A percentile compares a stretch with the other conserved stretches of the same genome.
phyloP scores from a whole-genome alignment of 2,888 invertebrate genomes.

The Tiliacea aurago region DNA sequence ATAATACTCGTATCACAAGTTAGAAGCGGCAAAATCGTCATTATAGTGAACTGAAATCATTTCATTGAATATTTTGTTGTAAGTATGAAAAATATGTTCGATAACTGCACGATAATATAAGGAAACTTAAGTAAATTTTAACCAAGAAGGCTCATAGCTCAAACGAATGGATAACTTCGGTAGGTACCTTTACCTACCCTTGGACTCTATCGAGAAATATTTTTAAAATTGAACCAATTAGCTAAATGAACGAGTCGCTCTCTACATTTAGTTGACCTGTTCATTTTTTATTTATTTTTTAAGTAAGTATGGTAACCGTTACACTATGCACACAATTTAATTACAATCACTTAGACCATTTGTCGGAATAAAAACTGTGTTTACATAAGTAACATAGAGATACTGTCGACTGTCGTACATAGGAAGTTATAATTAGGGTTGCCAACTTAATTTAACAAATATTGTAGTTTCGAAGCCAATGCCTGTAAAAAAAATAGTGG shows the following conservation, averaged over 20 bases:
- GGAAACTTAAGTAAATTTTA: background rate
- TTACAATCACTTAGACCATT: constrained; percentile 39
- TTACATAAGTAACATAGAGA: background rate
- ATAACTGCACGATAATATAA: too few relatives aligned
- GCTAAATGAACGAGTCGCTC: background rate
- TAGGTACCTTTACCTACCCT: too few relatives aligned
- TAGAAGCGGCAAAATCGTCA: background rate
- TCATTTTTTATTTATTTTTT: background rate
- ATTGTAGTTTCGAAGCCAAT: too few relatives aligned
- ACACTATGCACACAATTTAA: constrained; percentile 31
- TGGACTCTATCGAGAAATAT: background rate
- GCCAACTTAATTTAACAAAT: too few relatives aligned
- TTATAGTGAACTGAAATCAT: background rate
- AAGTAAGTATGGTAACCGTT: background rate
- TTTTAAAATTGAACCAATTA: background rate
- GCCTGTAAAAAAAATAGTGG: too few relatives aligned
- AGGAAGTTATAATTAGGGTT: too few relatives aligned
- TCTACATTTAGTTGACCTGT: background rate
- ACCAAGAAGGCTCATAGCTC: too few relatives aligned
- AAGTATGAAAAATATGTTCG: too few relatives aligned
- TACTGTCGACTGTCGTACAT: background rate
- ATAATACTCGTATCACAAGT: background rate
- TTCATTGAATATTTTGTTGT: too few relatives aligned
- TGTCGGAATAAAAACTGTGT: constrained; percentile 25
- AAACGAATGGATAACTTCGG: background rate